Evolutionary conservation across 2,113 vertebrate species (phyloP).

Genomic region (Axis porcinus): DNA sequence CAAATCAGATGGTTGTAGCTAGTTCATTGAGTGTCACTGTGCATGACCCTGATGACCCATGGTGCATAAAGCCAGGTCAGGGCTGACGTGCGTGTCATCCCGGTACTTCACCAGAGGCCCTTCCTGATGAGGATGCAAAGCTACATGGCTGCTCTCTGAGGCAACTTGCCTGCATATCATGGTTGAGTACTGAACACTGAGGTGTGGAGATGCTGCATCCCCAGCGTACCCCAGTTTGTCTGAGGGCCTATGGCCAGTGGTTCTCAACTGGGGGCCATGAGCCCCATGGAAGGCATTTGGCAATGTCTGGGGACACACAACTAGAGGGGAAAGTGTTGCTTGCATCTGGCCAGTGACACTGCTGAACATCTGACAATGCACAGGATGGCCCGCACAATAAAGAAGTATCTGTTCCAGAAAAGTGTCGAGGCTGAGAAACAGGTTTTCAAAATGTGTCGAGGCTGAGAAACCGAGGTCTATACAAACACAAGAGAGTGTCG

Average conservation of each 20-base stretch:
- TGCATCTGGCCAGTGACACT: not conserved
- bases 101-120: no score
- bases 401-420: no score
- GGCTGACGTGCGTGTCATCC: accelerated
- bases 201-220: accelerated
- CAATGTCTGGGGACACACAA: not conserved
- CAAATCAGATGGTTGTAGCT: not conserved
- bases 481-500: not conserved
- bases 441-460: no score
- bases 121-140: not conserved
- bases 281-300: not conserved
- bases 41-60: not conserved
- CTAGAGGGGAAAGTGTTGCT: not conserved
- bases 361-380: no score
- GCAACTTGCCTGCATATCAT: accelerated
- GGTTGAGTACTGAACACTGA: not conserved
- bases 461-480: not conserved
- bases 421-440: not conserved
- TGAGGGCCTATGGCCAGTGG: not conserved
- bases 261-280: not conserved
- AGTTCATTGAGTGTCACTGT: not conserved
- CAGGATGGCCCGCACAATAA: not conserved
- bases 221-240: not conserved
- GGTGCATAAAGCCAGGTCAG: no score
- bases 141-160: not conserved